Evolutionary conservation across 2,888 invertebrate species (phyloP), one percentile per base, ranked within the genome.

Genomic region (Heliconius charithonia): DNA sequence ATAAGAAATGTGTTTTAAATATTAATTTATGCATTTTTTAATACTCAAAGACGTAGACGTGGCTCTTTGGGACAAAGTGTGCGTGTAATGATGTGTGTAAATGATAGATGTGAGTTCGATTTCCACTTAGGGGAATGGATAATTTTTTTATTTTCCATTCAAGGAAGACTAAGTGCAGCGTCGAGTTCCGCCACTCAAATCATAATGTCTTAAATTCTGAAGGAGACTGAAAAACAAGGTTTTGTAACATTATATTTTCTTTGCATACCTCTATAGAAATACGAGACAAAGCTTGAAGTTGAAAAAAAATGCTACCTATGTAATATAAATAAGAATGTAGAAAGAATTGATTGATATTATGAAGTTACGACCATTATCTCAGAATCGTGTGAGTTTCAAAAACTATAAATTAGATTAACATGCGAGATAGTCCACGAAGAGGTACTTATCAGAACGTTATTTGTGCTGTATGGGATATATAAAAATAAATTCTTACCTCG

Each of bases 351-450:
- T n/a, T 10, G n/a, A 32, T 22, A 71, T 56, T n/a, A n/a, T 56
- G 9, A 32, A 32, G 56, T 37, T 72, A 12, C 9, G 32, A 32
- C 9, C 7, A 59, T 59, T 72, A 59, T 25, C n/a, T 37, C 25
- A 59, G 32, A 25, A 16, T 25, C 59, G 72, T 72, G n/a, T 56
- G n/a, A 16, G 13, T 72, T 25, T 59, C 59, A 37, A 16, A 9
- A 72, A 37, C 56, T 59, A 72, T 59, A 72, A 72, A 72, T 59
- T 37, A 72, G 56, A 72, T 59, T 56, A 59, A 59, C 72, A 9
- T 72, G 51, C 9, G 9, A 51, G 51, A 51, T n/a, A 72, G 3
- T 13, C n/a, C 13, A 3, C 32, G n/a, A 72, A 72, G 59, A 59
- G 59, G 37, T 59, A 59, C 59, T 59, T 25, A 25, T 72, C 32